A percentile compares a stretch with the other conserved stretches of the same genome.
These are phyloP conservation scores for Encarsia formosa DNA, from an alignment of 2,888 invertebrate species.

Conservation along the genomic window DNA sequence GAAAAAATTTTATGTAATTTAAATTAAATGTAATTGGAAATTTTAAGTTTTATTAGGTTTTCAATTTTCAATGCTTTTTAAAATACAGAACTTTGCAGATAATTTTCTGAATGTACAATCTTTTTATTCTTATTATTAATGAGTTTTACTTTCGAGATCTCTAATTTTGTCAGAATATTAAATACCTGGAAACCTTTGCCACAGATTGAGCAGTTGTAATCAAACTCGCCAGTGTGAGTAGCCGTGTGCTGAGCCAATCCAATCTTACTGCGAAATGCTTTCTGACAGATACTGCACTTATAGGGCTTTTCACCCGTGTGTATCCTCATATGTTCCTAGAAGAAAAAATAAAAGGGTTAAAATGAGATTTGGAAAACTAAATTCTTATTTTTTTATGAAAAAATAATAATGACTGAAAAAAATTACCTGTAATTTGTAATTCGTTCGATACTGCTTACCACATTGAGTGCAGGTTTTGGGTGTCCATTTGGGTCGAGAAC, in stretches of 20 bases:
- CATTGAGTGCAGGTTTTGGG: slow-evolving; percentile 57
- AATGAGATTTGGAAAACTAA: not conserved
- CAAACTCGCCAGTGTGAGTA: slow-evolving; percentile 59
- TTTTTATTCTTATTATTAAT: no score
- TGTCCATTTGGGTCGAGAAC: slow-evolving; percentile 46
- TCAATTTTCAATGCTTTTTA: no score
- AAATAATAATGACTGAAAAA: not conserved
- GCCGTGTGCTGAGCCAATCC: slow-evolving; percentile 59
- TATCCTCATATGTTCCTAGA: slow-evolving; percentile 57
- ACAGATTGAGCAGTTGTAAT: slow-evolving; percentile 57
- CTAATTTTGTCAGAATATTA: no score
- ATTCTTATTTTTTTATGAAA: not conserved
- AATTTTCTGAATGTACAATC: no score
- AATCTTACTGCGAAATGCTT: slow-evolving; percentile 59
- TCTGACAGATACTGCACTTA: slow-evolving; percentile 57
- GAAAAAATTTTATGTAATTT: no score
- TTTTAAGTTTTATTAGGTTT: no score
- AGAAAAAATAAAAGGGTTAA: not conserved
- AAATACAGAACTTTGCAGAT: no score
- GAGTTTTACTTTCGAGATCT: no score
- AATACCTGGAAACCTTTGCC: slow-evolving; percentile 62
- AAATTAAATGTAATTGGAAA: no score
- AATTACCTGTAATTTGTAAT: slow-evolving; percentile 54
- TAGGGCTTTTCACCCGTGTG: slow-evolving; percentile 61
- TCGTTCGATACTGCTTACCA: slow-evolving; percentile 58